Evolutionary conservation across 2,113 vertebrate genomes (phyloP).

Genomic region (Rhea americana): DNA sequence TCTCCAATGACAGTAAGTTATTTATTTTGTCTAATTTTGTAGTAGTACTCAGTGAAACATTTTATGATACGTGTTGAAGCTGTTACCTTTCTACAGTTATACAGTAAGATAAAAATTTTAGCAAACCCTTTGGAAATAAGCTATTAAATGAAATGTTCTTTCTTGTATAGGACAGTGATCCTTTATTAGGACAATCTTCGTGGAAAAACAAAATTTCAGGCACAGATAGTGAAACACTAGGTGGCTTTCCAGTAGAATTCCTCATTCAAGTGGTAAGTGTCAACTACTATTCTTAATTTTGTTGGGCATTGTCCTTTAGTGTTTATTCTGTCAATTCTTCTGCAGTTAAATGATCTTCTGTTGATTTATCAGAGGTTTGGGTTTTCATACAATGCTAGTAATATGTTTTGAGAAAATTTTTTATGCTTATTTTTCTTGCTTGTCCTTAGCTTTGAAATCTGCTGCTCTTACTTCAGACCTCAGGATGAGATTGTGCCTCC

Average conservation of each 20-base stretch:
- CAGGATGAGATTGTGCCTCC: not conserved
- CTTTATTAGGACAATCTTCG: constrained; percentile 90
- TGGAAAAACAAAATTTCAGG: constrained; percentile 92
- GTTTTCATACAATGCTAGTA: not conserved
- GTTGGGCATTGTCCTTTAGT: not conserved
- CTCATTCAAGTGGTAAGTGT: constrained; percentile 95
- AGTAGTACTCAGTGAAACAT: not conserved
- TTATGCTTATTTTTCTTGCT: not conserved
- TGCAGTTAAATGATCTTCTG: not conserved
- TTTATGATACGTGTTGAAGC: not conserved
- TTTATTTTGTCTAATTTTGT: not conserved
- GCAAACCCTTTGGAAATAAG: not conserved
- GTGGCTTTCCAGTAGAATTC: constrained; percentile 98
- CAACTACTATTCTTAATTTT: constrained; percentile 13
- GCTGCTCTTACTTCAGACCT: not conserved
- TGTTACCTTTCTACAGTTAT: not conserved
- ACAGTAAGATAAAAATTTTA: not conserved
- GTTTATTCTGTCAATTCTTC: not conserved
- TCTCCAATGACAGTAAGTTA: constrained; percentile 86
- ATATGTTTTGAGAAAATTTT: not conserved
- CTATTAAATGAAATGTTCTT: constrained; percentile 6
- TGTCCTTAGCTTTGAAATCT: not conserved
- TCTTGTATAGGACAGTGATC: constrained; percentile 87
- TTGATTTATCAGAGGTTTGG: not conserved
- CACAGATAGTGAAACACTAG: constrained; percentile 91